These are phyloP conservation scores for Odobenus rosmarus DNA, from an alignment of 2,113 vertebrate genomes.

Conservation along the genomic window DNA sequence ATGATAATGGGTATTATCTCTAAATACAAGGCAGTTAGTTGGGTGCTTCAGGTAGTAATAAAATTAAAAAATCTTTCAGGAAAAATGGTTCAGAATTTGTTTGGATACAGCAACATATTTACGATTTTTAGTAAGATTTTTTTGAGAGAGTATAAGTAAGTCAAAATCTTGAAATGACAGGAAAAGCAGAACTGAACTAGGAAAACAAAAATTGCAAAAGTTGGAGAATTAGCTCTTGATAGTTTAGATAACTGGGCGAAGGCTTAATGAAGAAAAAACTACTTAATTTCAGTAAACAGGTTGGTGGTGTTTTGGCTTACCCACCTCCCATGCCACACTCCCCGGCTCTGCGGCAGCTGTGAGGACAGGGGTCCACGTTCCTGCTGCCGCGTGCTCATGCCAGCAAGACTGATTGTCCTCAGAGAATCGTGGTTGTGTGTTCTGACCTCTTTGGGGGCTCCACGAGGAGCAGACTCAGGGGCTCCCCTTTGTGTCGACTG, in stretches of 20 bases:
- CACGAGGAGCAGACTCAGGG: not conserved
- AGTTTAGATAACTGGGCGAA: not conserved
- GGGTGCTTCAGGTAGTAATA: not conserved
- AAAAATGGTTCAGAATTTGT: not conserved
- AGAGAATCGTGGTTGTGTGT: not conserved
- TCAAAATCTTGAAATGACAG: not conserved
- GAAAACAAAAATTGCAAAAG: not conserved
- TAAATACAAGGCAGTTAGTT: not conserved
- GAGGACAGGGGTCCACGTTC: not conserved
- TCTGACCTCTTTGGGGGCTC: not conserved
- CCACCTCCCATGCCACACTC: not conserved
- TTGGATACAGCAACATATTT: not conserved
- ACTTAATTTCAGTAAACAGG: not conserved
- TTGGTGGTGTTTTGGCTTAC: not conserved
- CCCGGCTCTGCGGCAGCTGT: not conserved
- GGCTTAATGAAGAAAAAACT: not conserved
- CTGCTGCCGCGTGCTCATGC: not conserved
- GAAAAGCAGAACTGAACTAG: not conserved
- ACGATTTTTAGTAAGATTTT: not conserved
- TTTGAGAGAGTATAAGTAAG: not conserved
- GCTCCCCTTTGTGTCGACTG: not conserved
- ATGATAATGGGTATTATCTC: not conserved
- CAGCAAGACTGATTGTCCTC: not conserved
- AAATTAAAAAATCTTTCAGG: conserved; percentile 16
- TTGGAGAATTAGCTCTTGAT: not conserved